Evolutionary conservation across 1,140 invertebrate genomes (phyloP).

Genomic region (Papilio polytes): DNA sequence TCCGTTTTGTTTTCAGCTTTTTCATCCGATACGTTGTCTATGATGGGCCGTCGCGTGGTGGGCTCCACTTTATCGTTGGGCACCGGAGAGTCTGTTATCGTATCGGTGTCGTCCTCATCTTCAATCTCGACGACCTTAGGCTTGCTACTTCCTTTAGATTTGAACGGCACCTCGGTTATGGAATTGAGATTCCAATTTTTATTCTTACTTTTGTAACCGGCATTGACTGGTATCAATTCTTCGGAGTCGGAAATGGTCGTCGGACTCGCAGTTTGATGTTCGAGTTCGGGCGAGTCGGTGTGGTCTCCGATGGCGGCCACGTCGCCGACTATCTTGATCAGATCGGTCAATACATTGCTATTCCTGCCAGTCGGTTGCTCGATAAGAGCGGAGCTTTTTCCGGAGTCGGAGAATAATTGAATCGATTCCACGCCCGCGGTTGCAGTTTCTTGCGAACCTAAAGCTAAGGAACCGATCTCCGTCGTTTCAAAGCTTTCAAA

Average conservation of each 20-base stretch:
- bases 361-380: constrained; percentile 57
- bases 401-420: constrained; percentile 62
- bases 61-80: constrained; percentile 75
- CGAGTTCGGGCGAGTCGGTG: constrained; percentile 52
- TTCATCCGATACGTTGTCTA: constrained; percentile 72
- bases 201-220: constrained; percentile 77
- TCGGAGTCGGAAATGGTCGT: constrained; percentile 72
- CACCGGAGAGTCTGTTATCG: constrained; percentile 69
- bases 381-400: constrained; percentile 71
- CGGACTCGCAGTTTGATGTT: constrained; percentile 46
- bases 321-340: constrained; percentile 80
- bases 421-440: constrained; percentile 70
- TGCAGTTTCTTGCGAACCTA: constrained; percentile 65
- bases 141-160: constrained; percentile 64
- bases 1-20: constrained; percentile 60
- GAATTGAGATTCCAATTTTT: constrained; percentile 75
- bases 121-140: constrained; percentile 73
- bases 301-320: constrained; percentile 79
- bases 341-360: constrained; percentile 73
- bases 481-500: constrained; percentile 72
- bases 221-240: constrained; percentile 74
- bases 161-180: constrained; percentile 71
- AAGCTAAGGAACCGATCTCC: constrained; percentile 67
- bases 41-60: constrained; percentile 72
- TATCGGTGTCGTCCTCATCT: constrained; percentile 67